Evolutionary conservation across 1,140 invertebrate species (phyloP).

Genomic region (Plectus sambesii): DNA sequence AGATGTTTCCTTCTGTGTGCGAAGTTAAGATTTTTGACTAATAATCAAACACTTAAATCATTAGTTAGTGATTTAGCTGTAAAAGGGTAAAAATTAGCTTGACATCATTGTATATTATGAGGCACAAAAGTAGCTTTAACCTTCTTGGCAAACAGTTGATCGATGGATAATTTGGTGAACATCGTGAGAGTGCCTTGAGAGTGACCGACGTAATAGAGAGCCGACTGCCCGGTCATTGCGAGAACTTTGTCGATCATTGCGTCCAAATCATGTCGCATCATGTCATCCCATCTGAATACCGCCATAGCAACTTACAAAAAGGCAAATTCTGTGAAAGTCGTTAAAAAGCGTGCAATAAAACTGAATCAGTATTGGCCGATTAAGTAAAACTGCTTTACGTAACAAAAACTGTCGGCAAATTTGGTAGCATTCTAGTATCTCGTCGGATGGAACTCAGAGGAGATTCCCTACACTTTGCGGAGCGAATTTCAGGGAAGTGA

Average conservation of each 20-base stretch:
- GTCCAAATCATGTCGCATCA: conserved; percentile 59
- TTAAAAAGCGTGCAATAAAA: no score
- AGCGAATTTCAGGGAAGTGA: no score
- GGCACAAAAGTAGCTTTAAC: not conserved
- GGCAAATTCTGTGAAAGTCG: not conserved
- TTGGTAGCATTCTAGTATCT: no score
- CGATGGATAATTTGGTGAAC: conserved; percentile 45
- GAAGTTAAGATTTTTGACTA: not conserved
- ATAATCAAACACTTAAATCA: no score
- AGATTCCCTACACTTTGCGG: no score
- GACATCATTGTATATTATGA: conserved; percentile 2
- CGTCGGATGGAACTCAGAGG: no score
- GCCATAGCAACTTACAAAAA: not conserved
- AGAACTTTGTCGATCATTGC: conserved; percentile 57
- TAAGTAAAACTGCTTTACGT: no score
- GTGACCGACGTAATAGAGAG: conserved; percentile 47
- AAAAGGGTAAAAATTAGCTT: not conserved
- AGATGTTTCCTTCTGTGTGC: not conserved
- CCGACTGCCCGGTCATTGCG: conserved; percentile 40
- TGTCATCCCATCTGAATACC: conserved; percentile 61
- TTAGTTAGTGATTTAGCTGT: no score
- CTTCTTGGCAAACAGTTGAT: conserved; percentile 9
- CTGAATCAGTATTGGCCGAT: no score
- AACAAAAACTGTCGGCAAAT: no score
- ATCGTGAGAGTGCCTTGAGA: conserved; percentile 48